phyloP scores from a whole-genome alignment of 2,797 vertebrate genomes.

The Sylvia borin region DNA sequence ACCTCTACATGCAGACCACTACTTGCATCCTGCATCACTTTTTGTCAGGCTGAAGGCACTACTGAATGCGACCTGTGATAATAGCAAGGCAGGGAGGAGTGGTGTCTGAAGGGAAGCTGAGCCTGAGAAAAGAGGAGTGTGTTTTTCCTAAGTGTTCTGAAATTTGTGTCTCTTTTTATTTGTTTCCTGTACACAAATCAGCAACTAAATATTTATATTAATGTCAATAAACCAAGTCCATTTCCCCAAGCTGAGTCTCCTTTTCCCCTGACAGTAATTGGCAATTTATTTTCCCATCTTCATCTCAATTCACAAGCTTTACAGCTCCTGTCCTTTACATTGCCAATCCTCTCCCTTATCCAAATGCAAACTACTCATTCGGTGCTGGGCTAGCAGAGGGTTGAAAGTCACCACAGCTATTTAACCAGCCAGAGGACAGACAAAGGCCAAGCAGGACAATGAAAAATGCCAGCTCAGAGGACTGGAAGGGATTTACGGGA shows the following conservation, averaged over 20 bases:
- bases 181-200: background rate
- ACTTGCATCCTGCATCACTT: fast-evolving
- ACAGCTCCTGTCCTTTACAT: background rate
- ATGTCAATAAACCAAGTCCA: background rate
- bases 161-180: background rate
- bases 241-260: background rate
- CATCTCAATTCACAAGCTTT: background rate
- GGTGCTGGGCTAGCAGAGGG: background rate
- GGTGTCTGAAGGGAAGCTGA: background rate
- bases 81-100: background rate
- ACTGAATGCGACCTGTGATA: background rate
- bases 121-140: background rate
- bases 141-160: background rate
- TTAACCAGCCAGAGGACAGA: background rate
- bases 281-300: background rate
- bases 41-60: background rate
- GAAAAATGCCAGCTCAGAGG: background rate
- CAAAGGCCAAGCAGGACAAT: background rate
- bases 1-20: fast-evolving
- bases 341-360: background rate
- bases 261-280: background rate
- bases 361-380: background rate
- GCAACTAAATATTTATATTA: background rate
- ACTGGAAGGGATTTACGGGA: background rate
- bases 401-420: background rate